These are phyloP conservation scores for Fragum whitleyi DNA, from an alignment of 2,888 invertebrate species.

Conservation along the genomic window DNA sequence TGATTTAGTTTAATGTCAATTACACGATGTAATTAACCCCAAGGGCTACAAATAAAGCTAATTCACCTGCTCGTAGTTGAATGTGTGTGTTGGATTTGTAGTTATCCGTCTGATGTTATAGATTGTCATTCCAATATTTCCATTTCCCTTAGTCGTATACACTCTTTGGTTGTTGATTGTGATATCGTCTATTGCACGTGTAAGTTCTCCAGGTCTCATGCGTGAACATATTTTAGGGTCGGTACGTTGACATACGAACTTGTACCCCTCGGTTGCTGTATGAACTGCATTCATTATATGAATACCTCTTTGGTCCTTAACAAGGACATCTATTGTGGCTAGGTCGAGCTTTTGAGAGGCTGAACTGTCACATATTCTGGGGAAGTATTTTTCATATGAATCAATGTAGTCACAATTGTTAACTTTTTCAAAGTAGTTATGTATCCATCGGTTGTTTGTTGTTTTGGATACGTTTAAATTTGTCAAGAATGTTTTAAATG, in stretches of 20 bases:
- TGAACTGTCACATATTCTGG: conserved; percentile 34
- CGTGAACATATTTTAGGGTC: conserved; percentile 11
- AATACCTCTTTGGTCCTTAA: conserved; percentile 68
- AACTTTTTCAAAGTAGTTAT: conserved; percentile 71
- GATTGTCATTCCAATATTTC: conserved; percentile 71
- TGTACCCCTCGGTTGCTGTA: conserved; percentile 65
- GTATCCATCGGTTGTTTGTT: conserved; percentile 70
- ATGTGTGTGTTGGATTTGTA: neutral
- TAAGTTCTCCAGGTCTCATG: conserved; percentile 18
- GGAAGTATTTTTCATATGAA: conserved; percentile 65
- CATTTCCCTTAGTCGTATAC: conserved; percentile 72
- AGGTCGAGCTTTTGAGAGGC: conserved; percentile 20
- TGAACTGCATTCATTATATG: conserved; percentile 72
- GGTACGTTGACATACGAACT: conserved; percentile 28
- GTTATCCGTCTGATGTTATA: conserved; percentile 69
- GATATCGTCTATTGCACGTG: conserved; percentile 4
- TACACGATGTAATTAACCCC: too few species aligned
- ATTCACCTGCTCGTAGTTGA: conserved; percentile 16
- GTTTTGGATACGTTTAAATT: conserved; percentile 38
- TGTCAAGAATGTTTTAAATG: conserved; percentile 55
- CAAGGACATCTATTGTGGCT: conserved; percentile 40
- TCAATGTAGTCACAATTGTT: conserved; percentile 71
- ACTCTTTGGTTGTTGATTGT: conserved; percentile 22
- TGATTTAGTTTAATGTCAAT: too few species aligned
- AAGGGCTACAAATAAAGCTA: too few species aligned